Base-by-base conservation (phyloP, 2,113 vertebrate genomes). In the Nycticryphes semicollaris region DNA sequence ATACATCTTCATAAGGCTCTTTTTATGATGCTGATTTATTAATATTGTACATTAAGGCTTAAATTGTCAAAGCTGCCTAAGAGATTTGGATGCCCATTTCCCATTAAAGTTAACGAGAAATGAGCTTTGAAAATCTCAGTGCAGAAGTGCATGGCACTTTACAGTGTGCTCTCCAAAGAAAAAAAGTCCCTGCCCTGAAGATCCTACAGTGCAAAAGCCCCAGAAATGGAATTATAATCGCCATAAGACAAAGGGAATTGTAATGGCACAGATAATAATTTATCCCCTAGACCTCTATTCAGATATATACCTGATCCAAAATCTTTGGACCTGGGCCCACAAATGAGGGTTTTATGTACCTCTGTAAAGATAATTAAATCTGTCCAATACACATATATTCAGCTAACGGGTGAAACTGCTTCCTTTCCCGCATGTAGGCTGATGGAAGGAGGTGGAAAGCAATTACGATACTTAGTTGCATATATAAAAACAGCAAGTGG, bases 31-130 rank as follows among this genome's bases (percentile, higher is more conserved):
- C 88, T 97, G 93, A 96, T 95, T 96, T 94, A 95, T 96, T 96
- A 96, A 96, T 97, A 96, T 93, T 95, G 95, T 96, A 94, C 96
- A 93, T 93, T 96, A 96, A 96, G 95, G 78, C 92, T 96, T 96
- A 96, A 93, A 96, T 96, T 96, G 93, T 96, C 94, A 96, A 96
- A 96, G 92, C 74, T 94, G 93, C 96, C 94, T 97, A 85, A 90
- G 94, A 97, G 95, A 96, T 95, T 96, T 94, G 96, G 96, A 96
- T 97, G 96, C 95, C 95, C 95, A 63, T 94, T 96, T 96, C 94
- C 96, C 95, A 97, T 96, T 97, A 96, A 97, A 97, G 92, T 96
- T 96, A 97, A 97, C 93, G 84, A 96, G 95, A 96, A 96, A 93
- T 68, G 96, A 95, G 96, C 96, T 96, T 96, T 94, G 96, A 82